Evolutionary conservation across 2,113 vertebrate genomes (phyloP), one percentile per base, ranked within the genome.

Genomic region (Lasiurus cinereus): DNA sequence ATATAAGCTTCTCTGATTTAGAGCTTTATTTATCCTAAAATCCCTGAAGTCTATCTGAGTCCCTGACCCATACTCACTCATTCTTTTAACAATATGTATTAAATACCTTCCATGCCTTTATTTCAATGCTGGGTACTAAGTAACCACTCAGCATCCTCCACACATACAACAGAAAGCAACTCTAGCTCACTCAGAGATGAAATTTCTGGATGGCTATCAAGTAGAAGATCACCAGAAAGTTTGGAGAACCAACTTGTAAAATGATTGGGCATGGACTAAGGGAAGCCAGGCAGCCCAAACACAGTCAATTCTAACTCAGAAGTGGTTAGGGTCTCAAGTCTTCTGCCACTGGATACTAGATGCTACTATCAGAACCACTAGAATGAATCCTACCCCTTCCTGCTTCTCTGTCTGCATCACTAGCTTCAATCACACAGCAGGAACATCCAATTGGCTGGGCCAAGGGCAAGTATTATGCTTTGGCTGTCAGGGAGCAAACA

Each of bases 1-100:
- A 56, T 22, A 54, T 21, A 46, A 64, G 12, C 3, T 66, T 39
- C 50, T 86, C 46, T 90, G 85, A 95, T 89, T 85, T 83, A 91
- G 8, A 92, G 62, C 62, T 79, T 29, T 73, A 46, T 86, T 93
- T 59, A 88, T 36, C 31, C 18, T 67, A 18, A 56, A 84, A 69
- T 77, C 52, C 48, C 43, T 33, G 52, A 43, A 85, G 15, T 46
- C 62, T 18, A 69, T 76, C 39, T n/a, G 5, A 13, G 29, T 52
- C 27, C 77, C 52, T 85, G 66, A 19, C 14, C 72, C 16, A 39
- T 18, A 50, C 4, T 70, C 31, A 79, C 46, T 46, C 50, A 52
- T 69, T 66, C 19, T 50, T 74, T 84, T 76, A 64, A 22, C 13
- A 80, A 50, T 78, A 39, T 7, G 54, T 56, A n/a, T 15, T 31